Evolutionary conservation across 2,113 vertebrate genomes (phyloP).

Genomic region (Bubo blakistoni): DNA sequence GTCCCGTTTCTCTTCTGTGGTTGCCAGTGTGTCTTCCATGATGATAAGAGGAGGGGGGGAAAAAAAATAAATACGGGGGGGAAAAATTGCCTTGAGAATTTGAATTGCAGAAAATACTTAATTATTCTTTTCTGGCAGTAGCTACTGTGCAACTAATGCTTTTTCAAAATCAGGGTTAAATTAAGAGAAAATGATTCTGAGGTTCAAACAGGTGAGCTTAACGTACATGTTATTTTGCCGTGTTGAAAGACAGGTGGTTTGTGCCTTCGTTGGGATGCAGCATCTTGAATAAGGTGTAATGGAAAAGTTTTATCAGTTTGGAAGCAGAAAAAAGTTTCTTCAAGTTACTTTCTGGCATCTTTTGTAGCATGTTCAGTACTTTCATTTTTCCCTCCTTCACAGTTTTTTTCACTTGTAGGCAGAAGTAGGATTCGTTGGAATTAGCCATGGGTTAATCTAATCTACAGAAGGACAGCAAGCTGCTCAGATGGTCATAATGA

Average conservation of each 20-base stretch:
- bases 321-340: background rate
- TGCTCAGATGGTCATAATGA: background rate
- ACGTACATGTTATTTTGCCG: background rate
- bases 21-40: background rate
- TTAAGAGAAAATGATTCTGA: background rate
- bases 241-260: background rate
- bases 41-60: too few species aligned
- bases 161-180: background rate
- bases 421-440: background rate
- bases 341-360: background rate
- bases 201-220: background rate
- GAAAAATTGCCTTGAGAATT: background rate
- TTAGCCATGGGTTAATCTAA: background rate
- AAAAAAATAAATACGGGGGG: rapidly evolving
- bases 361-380: background rate
- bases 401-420: background rate
- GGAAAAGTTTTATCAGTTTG: background rate
- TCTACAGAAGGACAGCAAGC: background rate
- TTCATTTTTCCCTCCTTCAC: background rate
- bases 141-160: background rate
- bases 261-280: background rate
- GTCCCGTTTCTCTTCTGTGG: background rate
- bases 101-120: background rate
- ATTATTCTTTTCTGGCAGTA: background rate
- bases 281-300: background rate